phyloP scores from a whole-genome alignment of 2,888 invertebrate species.

The Thereva nobilitata region DNA sequence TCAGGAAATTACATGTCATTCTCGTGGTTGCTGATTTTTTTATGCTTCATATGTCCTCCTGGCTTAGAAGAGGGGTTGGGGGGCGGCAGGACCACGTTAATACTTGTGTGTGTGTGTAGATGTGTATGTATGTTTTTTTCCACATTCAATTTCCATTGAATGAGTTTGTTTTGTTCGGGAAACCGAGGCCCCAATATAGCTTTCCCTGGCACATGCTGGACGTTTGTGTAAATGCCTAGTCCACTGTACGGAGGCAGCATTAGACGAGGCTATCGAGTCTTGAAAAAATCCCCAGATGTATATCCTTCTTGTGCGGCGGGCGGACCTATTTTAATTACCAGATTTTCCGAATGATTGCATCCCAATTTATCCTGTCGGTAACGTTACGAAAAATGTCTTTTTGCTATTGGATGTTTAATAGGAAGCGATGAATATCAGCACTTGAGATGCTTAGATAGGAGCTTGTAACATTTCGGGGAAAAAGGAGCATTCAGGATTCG shows the following conservation, averaged over 20 bases:
- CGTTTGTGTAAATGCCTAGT: slow-evolving; percentile 9
- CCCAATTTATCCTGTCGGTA: slow-evolving; percentile 28
- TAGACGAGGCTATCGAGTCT: not conserved
- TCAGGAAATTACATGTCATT: slow-evolving; percentile 41
- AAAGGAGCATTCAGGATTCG: not conserved
- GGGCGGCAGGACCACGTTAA: not conserved
- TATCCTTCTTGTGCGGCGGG: slow-evolving; percentile 14
- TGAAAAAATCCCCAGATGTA: slow-evolving; percentile 17
- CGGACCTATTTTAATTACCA: slow-evolving; percentile 36
- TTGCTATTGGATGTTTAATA: slow-evolving; percentile 10
- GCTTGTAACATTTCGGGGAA: slow-evolving; percentile 1
- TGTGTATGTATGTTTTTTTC: slow-evolving; percentile 12
- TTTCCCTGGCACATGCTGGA: slow-evolving; percentile 23
- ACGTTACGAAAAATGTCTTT: slow-evolving; percentile 4
- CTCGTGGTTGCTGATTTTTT: slow-evolving; percentile 25
- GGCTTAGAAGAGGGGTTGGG: not conserved
- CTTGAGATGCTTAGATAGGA: slow-evolving; percentile 22
- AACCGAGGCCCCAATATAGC: slow-evolving; percentile 13
- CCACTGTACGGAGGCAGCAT: not conserved
- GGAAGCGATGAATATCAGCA: slow-evolving; percentile 21
- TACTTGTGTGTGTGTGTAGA: not conserved
- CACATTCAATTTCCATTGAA: slow-evolving; percentile 32
- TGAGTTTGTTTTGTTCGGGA: slow-evolving; percentile 27
- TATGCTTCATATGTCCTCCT: slow-evolving; percentile 6
- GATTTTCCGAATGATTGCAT: slow-evolving; percentile 39